phyloP scores from a whole-genome alignment of 2,797 vertebrate genomes.

The Leptoclinus maculatus region DNA sequence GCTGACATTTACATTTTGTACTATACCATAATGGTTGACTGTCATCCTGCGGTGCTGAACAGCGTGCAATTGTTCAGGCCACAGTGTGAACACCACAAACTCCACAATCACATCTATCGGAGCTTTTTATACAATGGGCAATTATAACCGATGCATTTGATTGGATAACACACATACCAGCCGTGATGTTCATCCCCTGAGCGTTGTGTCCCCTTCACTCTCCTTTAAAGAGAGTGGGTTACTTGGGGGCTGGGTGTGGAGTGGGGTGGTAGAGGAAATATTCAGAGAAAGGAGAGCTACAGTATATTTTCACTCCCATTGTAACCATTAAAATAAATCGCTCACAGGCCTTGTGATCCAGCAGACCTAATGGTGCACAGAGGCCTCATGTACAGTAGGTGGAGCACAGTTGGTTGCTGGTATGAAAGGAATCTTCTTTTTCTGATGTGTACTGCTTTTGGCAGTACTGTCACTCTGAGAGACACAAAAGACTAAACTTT shows the following conservation, averaged over 20 bases:
- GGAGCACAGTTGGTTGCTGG: slow-evolving; percentile 10
- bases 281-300: slow-evolving; percentile 24
- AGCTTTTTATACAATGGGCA: neutral
- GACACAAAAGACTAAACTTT: neutral
- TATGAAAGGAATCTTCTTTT: neutral
- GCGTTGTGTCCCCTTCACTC: slow-evolving; percentile 23
- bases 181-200: slow-evolving; percentile 8
- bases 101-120: neutral
- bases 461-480: neutral
- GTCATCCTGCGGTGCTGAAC: neutral
- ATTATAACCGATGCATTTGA: neutral
- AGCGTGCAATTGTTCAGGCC: neutral
- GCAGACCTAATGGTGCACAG: slow-evolving; percentile 7
- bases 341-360: slow-evolving; percentile 30
- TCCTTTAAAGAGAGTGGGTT: slow-evolving; percentile 49
- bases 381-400: neutral
- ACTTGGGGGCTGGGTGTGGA: slow-evolving; percentile 8
- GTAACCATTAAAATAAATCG: slow-evolving; percentile 11
- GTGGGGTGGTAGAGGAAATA: neutral
- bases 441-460: neutral
- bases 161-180: slow-evolving; percentile 23
- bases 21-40: neutral
- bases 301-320: slow-evolving; percentile 11
- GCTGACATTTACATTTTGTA: neutral
- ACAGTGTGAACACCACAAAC: neutral